Evolutionary conservation across 2,797 vertebrate genomes (phyloP).

Genomic region (Muscicapa comitata): DNA sequence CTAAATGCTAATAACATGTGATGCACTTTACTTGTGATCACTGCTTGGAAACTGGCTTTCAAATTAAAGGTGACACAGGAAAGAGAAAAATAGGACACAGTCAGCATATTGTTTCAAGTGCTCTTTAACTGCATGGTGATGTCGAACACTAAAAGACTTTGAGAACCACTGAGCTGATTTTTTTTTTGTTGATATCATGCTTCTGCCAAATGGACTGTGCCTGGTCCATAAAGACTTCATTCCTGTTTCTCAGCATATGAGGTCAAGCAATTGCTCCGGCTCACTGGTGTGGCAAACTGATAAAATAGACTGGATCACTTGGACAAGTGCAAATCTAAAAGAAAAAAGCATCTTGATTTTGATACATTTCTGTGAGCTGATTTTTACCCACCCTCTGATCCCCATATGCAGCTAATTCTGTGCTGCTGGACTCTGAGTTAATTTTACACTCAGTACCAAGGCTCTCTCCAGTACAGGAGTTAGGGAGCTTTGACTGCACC

Average conservation of each 20-base stretch:
- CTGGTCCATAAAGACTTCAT: neutral
- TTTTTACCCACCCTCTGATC: neutral
- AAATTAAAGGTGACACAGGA: neutral
- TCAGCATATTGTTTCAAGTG: neutral
- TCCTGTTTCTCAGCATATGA: neutral
- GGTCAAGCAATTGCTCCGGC: neutral
- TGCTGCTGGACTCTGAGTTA: neutral
- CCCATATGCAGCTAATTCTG: neutral
- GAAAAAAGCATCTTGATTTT: neutral
- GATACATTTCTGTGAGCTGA: neutral
- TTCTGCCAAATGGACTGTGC: neutral
- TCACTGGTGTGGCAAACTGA: neutral
- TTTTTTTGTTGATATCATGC: neutral
- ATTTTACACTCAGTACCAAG: neutral
- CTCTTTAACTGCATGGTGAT: neutral
- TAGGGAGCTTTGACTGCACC: neutral
- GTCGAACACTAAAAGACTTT: neutral
- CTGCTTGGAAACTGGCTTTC: neutral
- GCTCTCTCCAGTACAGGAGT: neutral
- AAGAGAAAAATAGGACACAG: neutral
- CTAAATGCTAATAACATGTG: neutral
- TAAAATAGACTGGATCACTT: neutral
- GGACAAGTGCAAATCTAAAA: neutral
- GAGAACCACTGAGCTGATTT: neutral
- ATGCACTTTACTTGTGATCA: neutral